Conservation (phyloP, 2,888 invertebrate genomes). For the Napeogenes sylphis region DNA sequence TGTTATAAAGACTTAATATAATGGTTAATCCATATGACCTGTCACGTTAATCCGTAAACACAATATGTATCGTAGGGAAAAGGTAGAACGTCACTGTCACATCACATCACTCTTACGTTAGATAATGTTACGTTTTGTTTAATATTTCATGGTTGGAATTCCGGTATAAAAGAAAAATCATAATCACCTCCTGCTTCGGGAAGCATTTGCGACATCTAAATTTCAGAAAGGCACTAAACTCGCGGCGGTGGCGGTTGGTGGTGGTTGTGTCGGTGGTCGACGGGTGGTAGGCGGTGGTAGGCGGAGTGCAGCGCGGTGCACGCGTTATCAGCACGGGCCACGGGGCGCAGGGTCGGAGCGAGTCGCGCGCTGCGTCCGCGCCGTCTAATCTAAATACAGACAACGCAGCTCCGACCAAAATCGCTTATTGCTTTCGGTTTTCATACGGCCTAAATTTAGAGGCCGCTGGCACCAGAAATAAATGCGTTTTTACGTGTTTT, state of each 20-base stretch:
- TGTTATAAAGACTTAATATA: too few relatives aligned
- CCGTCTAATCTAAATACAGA: constrained; percentile 74
- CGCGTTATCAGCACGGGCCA: constrained; percentile 31
- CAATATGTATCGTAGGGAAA: neutral
- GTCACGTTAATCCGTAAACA: neutral
- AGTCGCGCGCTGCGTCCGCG: constrained; percentile 46
- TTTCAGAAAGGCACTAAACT: constrained; percentile 17
- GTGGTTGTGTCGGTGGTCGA: constrained; percentile 20
- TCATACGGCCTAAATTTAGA: constrained; percentile 77
- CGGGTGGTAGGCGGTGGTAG: constrained; percentile 12
- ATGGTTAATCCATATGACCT: too few relatives aligned
- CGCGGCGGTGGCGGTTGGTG: constrained; percentile 12
- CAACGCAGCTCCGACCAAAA: constrained; percentile 72
- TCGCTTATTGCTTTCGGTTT: constrained; percentile 75
- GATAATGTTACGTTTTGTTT: neutral
- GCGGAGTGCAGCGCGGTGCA: constrained; percentile 19
- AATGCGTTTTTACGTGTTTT: constrained; percentile 75
- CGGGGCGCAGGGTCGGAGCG: constrained; percentile 30
- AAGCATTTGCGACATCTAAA: constrained; percentile 69
- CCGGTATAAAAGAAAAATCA: constrained; percentile 26
- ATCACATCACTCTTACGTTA: constrained; percentile 1
- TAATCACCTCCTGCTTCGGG: constrained; percentile 72
- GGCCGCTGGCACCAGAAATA: constrained; percentile 73
- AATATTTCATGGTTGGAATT: constrained; percentile 1
- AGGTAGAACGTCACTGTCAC: constrained; percentile 1